Conservation (phyloP, 2,888 invertebrate genomes). For the Keiferia lycopersicella region DNA sequence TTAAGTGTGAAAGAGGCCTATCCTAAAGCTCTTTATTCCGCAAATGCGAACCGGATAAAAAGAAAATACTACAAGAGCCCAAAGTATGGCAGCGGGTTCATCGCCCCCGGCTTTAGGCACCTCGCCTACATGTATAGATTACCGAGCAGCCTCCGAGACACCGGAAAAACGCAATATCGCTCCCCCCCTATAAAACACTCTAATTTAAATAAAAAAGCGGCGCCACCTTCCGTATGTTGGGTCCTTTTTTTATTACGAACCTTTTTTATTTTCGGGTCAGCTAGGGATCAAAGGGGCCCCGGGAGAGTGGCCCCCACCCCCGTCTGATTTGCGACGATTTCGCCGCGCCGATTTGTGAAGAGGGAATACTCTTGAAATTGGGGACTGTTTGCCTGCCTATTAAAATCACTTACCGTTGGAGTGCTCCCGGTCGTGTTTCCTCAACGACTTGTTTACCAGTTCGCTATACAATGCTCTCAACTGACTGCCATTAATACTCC, state of each 20-base stretch:
- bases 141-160: conserved; percentile 69
- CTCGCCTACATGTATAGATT: conserved; percentile 61
- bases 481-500: background rate
- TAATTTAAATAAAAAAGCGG: conserved; percentile 82
- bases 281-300: conserved; percentile 79
- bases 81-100: conserved; percentile 62
- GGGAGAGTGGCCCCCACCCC: conserved; percentile 55
- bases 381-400: conserved; percentile 75
- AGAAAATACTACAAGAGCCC: conserved; percentile 55
- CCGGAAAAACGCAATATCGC: conserved; percentile 79
- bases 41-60: conserved; percentile 48
- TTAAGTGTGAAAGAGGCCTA: no score
- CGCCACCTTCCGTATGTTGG: conserved; percentile 82
- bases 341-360: conserved; percentile 77
- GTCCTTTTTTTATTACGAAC: conserved; percentile 79
- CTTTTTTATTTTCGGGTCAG: conserved; percentile 82
- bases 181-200: conserved; percentile 80
- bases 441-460: conserved; percentile 45
- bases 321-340: conserved; percentile 77
- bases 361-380: conserved; percentile 76
- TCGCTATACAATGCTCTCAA: conserved; percentile 12
- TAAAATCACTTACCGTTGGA: conserved; percentile 75
- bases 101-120: conserved; percentile 55
- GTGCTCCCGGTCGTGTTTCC: conserved; percentile 50
- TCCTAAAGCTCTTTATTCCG: conserved; percentile 14